Evolutionary conservation across 2,113 vertebrate genomes (phyloP), one percentile per base, ranked within the genome.

Genomic region (Pteronura brasiliensis): DNA sequence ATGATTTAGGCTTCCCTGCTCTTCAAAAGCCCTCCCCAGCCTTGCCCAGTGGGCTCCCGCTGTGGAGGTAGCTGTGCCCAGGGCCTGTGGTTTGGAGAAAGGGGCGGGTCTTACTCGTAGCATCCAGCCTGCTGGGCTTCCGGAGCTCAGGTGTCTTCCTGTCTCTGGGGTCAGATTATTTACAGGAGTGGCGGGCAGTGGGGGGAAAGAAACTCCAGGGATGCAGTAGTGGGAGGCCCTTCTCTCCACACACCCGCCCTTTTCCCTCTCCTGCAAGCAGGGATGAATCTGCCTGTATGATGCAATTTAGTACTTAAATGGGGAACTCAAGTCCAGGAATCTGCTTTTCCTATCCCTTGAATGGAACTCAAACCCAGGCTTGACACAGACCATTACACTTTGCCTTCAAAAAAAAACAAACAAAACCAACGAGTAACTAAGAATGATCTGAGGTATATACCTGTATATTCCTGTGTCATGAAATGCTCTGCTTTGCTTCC

Each of bases 361-460:
- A 87, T 31, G 85, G 85, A 82, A 65, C 72, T 86, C 2, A 4
- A 92, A 65, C 65, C 76, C 80, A 55, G 49, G 57, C 96, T 63
- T 12, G 96, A 55, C 84, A 90, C 69, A 52, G 44, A 89, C 84
- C 65, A 47, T 47, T 47, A 86, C 42, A 21, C 81, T 96, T 69
- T 81, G 94, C 97, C 94, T 96, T 93, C 69, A 93, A 71, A 95
- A 89, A 89, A 39, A 13, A 13, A 84, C 57, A 85, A 96, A 77
- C 44, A 63, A 85, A 95, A 93, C 52, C 69, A 57, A 42, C 71
- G 18, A 69, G 63, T 82, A 36, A 36, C 85, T 69, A 21, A 77
- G 89, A 90, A 55, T 31, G 72, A 23, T 49, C 49, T 74, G 88
- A 96, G 23, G 25, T 12, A 27, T 11, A 61, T 11, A 61, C 25